Evolutionary conservation across 2,888 invertebrate genomes (phyloP), one percentile per base, ranked within the genome.

Genomic region (Gnatocerus cornutus): DNA sequence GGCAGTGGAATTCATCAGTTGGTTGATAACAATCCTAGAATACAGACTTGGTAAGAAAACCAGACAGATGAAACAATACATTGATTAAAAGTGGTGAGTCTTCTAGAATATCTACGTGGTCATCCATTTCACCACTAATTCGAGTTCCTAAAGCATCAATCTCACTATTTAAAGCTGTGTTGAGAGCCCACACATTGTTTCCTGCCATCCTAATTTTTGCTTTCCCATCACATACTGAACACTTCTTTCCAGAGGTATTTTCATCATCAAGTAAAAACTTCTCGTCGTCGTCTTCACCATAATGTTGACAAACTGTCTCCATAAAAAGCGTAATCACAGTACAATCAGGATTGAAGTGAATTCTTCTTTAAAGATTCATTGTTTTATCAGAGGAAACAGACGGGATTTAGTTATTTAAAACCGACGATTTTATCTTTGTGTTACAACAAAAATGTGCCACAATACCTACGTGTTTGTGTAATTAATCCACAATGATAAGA

Each of bases 11-110:
- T 53, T 88, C 84, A 27, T 83, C 79, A 33, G 77, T 71, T 0
- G 83, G 77, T 3, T 89, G 88, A 79, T 88, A 88, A 21, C 86
- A 85, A 76, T 89, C 89, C 89, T 90, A 82, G 7, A 80, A 82
- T 53, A 16, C 13, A 58, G 1, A 37, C 2, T n/a, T 37, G 6
- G n/a, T 8, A 8, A n/a, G 1, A 37, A 37, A 37, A 37, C 7
- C 1, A 37, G 7, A 5, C 8, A 37, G 6, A 59, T 53, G 13
- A 21, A 2, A 12, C 1, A 65, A 79, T 79, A 84, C 82, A 73
- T 83, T 82, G 62, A 82, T 78, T 48, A 85, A 72, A 27, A 85
- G 74, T 0, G 85, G 85, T 27, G 84, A 81, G 75, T 85, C 85
- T 74, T 83, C 82, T 9, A 79, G 76, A 58, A 74, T 76, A 59